These are phyloP conservation scores for Ailurus styani DNA, from an alignment of 2,113 vertebrate genomes.

Conservation along the genomic window DNA sequence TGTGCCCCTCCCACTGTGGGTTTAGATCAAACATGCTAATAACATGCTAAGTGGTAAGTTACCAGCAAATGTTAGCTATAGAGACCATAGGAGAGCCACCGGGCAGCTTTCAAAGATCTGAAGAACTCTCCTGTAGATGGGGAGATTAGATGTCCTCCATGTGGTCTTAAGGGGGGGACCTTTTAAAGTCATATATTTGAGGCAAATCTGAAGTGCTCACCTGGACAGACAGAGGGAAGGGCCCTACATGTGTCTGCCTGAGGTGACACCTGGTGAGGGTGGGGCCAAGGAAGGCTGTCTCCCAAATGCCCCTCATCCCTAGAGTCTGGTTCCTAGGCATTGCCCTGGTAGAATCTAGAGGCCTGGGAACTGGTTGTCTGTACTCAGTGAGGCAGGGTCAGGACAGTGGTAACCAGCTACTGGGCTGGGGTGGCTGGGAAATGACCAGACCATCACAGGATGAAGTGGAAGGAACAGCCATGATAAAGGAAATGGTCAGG, in stretches of 20 bases:
- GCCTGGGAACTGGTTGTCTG: background rate
- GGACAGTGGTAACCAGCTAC: background rate
- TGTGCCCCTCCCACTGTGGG: accelerated
- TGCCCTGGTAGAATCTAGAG: background rate
- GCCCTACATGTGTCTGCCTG: background rate
- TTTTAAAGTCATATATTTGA: background rate
- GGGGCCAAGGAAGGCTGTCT: background rate
- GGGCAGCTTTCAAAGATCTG: no score
- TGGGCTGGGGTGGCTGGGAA: accelerated
- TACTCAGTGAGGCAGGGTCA: background rate
- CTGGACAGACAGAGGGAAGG: accelerated
- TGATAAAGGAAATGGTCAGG: background rate
- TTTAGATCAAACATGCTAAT: background rate
- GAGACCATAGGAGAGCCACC: no score
- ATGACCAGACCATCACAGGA: background rate
- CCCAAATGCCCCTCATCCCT: background rate
- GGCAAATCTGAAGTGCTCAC: accelerated
- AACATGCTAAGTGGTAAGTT: background rate
- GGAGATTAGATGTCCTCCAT: background rate
- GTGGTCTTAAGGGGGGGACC: background rate
- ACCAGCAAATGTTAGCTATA: background rate
- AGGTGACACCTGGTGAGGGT: background rate
- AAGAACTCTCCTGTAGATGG: background rate
- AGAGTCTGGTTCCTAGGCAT: background rate
- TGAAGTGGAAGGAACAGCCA: no score